These are phyloP conservation scores for Crematogaster levior DNA, from an alignment of 2,888 invertebrate species.

Conservation along the genomic window DNA sequence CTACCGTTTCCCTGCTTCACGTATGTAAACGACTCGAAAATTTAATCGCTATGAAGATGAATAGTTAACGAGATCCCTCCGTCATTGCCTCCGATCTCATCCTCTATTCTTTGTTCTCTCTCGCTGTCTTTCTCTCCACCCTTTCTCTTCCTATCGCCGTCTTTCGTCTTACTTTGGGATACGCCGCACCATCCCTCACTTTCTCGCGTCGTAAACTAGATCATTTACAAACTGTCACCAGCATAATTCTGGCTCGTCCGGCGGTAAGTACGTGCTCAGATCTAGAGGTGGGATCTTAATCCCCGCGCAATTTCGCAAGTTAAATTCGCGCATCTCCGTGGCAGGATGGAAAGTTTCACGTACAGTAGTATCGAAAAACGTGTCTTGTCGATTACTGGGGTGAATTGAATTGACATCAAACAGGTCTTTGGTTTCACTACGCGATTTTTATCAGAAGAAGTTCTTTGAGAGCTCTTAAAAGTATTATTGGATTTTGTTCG, in stretches of 20 bases:
- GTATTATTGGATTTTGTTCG: constrained; percentile 28
- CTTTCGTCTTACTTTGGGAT: constrained; percentile 62
- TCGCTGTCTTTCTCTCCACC: constrained; percentile 53
- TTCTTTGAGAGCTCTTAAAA: background rate
- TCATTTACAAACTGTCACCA: constrained; percentile 82
- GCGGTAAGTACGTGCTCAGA: constrained; percentile 54
- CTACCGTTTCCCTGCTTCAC: background rate
- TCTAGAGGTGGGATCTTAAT: constrained; percentile 69
- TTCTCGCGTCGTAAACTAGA: constrained; percentile 76
- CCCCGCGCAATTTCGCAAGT: constrained; percentile 68
- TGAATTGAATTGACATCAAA: constrained; percentile 23
- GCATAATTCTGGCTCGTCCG: constrained; percentile 66
- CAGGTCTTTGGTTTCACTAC: background rate
- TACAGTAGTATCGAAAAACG: background rate
- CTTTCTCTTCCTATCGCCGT: constrained; percentile 63
- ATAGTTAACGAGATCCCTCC: constrained; percentile 73
- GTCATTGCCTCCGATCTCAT: constrained; percentile 62
- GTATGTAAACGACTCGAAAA: constrained; percentile 63
- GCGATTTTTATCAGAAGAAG: background rate
- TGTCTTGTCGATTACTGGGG: background rate
- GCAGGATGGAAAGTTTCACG: constrained; percentile 21
- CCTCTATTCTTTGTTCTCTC: constrained; percentile 62
- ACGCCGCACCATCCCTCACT: constrained; percentile 59
- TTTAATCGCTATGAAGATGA: constrained; percentile 77
- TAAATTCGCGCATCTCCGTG: constrained; percentile 56